Evolutionary conservation across 92 coral and sea anemone species (phyloP).

Genomic region (Porites rus): DNA sequence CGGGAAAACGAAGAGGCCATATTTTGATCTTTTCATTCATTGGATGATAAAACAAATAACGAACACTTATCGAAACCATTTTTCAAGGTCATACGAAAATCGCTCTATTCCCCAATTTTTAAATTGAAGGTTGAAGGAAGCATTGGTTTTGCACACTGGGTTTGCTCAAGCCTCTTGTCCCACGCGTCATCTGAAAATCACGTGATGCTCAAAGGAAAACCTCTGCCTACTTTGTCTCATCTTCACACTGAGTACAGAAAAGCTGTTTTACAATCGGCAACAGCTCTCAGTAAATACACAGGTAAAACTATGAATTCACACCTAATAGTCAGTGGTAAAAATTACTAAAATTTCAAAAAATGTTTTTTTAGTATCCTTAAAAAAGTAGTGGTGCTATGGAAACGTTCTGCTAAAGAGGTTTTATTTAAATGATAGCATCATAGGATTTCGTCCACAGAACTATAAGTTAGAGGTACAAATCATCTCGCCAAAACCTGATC

Average conservation of each 20-base stretch:
- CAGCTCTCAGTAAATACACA: slow-evolving; percentile 89
- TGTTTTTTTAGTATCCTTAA: too few relatives aligned
- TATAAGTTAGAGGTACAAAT: too few relatives aligned
- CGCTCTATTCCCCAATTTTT: not conserved
- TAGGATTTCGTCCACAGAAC: too few relatives aligned
- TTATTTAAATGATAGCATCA: too few relatives aligned
- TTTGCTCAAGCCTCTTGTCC: slow-evolving; percentile 75
- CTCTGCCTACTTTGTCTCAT: slow-evolving; percentile 90
- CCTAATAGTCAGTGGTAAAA: not conserved
- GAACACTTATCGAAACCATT: too few relatives aligned
- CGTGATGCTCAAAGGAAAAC: slow-evolving; percentile 57
- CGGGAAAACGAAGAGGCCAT: too few relatives aligned
- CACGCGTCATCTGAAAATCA: slow-evolving; percentile 25
- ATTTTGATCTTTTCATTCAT: too few relatives aligned
- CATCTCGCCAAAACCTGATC: too few relatives aligned
- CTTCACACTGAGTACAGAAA: slow-evolving; percentile 81
- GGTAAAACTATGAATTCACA: slow-evolving; percentile 50
- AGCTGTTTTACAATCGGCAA: slow-evolving; percentile 82
- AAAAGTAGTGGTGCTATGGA: too few relatives aligned
- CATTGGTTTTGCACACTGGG: slow-evolving; percentile 95
- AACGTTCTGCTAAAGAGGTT: too few relatives aligned
- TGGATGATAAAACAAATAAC: too few relatives aligned
- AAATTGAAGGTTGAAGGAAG: slow-evolving; percentile 83
- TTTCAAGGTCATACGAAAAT: too few relatives aligned
- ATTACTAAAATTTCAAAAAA: not conserved